Base-by-base conservation (phyloP, 2,797 vertebrate genomes). In the Astyanax mexicanus region DNA sequence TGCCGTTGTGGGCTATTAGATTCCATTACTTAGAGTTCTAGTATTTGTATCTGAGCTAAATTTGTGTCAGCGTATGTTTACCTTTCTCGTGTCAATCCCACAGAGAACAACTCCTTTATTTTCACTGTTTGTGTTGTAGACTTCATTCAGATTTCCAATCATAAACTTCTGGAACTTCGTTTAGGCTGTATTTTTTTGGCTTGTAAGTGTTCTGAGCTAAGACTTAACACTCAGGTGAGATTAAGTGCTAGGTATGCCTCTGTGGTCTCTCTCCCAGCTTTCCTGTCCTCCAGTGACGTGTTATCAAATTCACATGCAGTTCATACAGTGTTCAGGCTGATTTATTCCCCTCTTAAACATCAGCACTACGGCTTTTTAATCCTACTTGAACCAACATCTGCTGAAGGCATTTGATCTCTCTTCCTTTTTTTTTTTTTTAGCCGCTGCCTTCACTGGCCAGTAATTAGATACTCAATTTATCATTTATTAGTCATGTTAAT, bases 301-400 rank as follows among this genome's bases (percentile, higher is more conserved):
- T 84, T 68, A 70, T 71, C 62, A 74, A 74, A 77, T 81, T 74
- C 38, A 58, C 38, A 45, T 75, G 29, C 37, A 44, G 72, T 74
- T 78, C 73, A 71, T 74, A 51, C 57, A 71, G 57, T 74, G 44
- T 67, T 67, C 65, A 32, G 65, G 37, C 55, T 67, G 81, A 80
- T 83, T 78, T 83, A 81, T 78, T 62, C 21, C 21, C 19, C 72
- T 69, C 66, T 72, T 81, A 78, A 61, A 78, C 29, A 83, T 76
- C 49, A 67, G 64, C 55, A 64, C 58, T 72, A 70, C 58, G 60
- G 66, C 32, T 51, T 77, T 47, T 79, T 75, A 77, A 77, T 83
- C 72, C 73, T 42, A 37, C 42, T 49, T 44, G 13, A 68, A 45
- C 70, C 47, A 70, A 66, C 69, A 75, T 80, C 78, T 80, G 83